Evolutionary conservation across 2,113 vertebrate species (phyloP).

Genomic region (Copsychus sechellarum): DNA sequence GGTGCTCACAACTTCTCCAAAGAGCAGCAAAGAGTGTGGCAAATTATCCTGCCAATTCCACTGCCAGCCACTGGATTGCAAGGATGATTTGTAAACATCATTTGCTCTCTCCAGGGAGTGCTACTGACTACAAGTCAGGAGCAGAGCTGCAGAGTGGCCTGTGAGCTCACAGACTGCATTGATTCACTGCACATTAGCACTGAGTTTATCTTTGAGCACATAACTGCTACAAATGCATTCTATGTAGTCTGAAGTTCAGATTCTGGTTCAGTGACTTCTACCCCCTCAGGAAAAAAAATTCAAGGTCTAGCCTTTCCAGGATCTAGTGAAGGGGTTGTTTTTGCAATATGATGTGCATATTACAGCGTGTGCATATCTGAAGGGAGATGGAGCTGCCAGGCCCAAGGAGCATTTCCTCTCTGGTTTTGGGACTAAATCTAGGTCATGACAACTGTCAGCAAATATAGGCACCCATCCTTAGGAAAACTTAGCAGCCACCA

Average conservation of each 20-base stretch:
- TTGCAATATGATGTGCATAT: neutral
- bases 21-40: neutral
- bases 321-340: neutral
- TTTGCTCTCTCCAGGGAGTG: neutral
- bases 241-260: neutral
- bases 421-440: neutral
- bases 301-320: neutral
- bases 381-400: neutral
- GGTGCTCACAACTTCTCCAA: neutral
- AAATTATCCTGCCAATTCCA: constrained; percentile 17
- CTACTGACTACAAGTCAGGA: neutral
- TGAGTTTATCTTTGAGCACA: neutral
- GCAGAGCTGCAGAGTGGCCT: neutral
- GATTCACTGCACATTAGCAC: neutral
- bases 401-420: neutral
- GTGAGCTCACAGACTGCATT: neutral
- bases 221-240: neutral
- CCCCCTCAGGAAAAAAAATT: neutral
- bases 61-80: neutral
- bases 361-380: neutral
- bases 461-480: neutral
- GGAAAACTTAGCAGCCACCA: neutral
- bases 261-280: constrained; percentile 10
- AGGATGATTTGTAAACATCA: neutral
- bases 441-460: neutral